Conservation (phyloP, 2,888 invertebrate species). For the Scrobipalpa costella region DNA sequence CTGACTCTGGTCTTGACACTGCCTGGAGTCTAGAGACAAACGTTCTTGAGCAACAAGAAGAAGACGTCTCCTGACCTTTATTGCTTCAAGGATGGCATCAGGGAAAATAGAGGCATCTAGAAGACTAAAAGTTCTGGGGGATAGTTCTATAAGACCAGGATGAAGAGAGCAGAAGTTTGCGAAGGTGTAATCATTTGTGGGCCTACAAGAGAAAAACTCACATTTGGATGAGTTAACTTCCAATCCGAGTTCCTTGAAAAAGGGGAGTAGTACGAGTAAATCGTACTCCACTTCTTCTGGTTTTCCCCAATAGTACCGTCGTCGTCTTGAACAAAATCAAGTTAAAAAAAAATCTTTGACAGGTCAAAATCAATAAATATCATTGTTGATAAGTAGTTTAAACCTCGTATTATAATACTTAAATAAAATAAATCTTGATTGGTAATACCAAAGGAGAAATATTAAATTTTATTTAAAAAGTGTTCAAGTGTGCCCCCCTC, state of each 20-base stretch:
- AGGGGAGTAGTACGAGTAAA: neutral
- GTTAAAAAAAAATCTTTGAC: too few species aligned
- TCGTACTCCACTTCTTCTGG: neutral
- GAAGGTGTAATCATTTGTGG: neutral
- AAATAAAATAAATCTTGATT: too few species aligned
- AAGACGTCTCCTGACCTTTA: neutral
- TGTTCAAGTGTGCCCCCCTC: too few species aligned
- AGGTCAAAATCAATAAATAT: too few species aligned
- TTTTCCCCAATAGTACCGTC: neutral
- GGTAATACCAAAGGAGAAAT: too few species aligned
- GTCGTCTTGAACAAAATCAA: too few species aligned
- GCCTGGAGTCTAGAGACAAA: neutral
- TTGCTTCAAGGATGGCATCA: neutral
- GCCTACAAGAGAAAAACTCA: conserved; percentile 18
- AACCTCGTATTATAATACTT: too few species aligned
- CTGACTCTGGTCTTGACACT: neutral
- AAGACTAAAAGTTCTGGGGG: neutral
- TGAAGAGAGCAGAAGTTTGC: neutral
- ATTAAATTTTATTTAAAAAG: too few species aligned
- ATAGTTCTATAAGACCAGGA: neutral
- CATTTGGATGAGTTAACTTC: conserved; percentile 2
- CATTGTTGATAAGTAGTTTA: too few species aligned
- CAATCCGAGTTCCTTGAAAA: neutral
- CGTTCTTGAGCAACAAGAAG: neutral
- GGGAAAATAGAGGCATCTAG: neutral